Evolutionary conservation across 37 sponge, comb jelly and placozoan genomes (phyloP), one percentile per base, ranked within the genome.

Genomic region (Mnemiopsis leidyi): DNA sequence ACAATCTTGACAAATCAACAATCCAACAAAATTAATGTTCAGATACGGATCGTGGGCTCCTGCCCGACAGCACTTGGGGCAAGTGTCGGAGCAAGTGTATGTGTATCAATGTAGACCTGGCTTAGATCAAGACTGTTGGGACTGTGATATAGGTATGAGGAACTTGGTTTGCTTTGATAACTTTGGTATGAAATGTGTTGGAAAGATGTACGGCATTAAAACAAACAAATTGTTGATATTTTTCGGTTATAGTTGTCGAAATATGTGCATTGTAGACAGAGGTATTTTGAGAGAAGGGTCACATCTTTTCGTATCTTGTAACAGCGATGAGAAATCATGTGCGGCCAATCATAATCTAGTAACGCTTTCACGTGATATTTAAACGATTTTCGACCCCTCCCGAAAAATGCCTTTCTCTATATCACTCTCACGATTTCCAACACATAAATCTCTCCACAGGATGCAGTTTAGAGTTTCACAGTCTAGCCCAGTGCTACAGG

Each of bases 111-210:
- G 61, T 13, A 48, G 13, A 5, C 61, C 61, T 5, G 61, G 13
- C 5, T 5, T 48, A 48, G 61, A 48, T 48, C 9, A 28, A 7
- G 79, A 26, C 18, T 77, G 79, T 34, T 16, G 79, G 36, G 33
- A 77, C 32, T 77, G 79, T 34, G 32, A 77, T 32, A 34, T 33
- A 31, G 79, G 79, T 77, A 77, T 1, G 79, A n/a, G n/a, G n/a
- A n/a, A n/a, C n/a, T n/a, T n/a, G n/a, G n/a, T n/a, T n/a, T n/a
- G n/a, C n/a, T n/a, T n/a, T n/a, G n/a, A n/a, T n/a, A n/a, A n/a
- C n/a, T n/a, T n/a, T n/a, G n/a, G n/a, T n/a, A n/a, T n/a, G n/a
- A n/a, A n/a, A n/a, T n/a, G n/a, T n/a, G n/a, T n/a, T n/a, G n/a
- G n/a, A n/a, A n/a, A n/a, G n/a, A n/a, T n/a, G n/a, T n/a, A n/a